A percentile compares a stretch with the other conserved stretches of the same genome.
Evolutionary conservation across 2,113 vertebrate species (phyloP).

Genomic region (Paraplagusia blochii): DNA sequence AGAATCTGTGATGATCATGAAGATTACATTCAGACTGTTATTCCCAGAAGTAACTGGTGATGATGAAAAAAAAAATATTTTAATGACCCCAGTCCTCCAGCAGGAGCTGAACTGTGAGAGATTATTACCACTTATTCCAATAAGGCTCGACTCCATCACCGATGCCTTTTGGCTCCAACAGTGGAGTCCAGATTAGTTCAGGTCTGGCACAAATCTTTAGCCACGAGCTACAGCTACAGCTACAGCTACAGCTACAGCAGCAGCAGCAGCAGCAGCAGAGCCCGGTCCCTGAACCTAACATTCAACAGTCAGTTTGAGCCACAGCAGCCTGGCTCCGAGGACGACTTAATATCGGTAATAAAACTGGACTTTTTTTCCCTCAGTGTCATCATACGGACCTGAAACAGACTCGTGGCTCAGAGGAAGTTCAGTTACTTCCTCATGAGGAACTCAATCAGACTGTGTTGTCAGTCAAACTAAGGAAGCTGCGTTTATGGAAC

Average conservation of each 20-base stretch:
- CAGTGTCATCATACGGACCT: too few relatives aligned
- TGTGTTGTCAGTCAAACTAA: too few relatives aligned
- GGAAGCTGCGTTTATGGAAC: too few relatives aligned
- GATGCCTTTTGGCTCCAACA: constrained; percentile 44
- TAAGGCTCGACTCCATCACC: constrained; percentile 43
- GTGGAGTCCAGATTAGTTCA: constrained; percentile 54
- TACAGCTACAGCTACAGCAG: too few relatives aligned
- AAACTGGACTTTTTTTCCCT: background rate
- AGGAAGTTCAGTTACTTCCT: too few relatives aligned
- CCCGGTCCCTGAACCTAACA: constrained; percentile 52
- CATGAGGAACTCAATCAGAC: too few relatives aligned
- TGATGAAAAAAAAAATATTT: background rate
- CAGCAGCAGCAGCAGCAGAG: constrained; percentile 46
- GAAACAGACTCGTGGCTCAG: too few relatives aligned
- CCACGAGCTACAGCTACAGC: constrained; percentile 22
- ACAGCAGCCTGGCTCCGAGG: constrained; percentile 32
- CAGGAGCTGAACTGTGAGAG: constrained; percentile 24
- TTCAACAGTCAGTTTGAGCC: constrained; percentile 57
- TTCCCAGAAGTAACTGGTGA: too few relatives aligned
- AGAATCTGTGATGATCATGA: too few relatives aligned
- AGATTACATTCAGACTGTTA: too few relatives aligned
- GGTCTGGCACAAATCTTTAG: too few relatives aligned
- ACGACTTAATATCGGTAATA: background rate
- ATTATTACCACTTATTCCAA: constrained; percentile 29
- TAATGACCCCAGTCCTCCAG: constrained; percentile 7